Evolutionary conservation across 2,888 invertebrate genomes (phyloP), one percentile per base, ranked within the genome.

Genomic region (Nemoura dubitans): DNA sequence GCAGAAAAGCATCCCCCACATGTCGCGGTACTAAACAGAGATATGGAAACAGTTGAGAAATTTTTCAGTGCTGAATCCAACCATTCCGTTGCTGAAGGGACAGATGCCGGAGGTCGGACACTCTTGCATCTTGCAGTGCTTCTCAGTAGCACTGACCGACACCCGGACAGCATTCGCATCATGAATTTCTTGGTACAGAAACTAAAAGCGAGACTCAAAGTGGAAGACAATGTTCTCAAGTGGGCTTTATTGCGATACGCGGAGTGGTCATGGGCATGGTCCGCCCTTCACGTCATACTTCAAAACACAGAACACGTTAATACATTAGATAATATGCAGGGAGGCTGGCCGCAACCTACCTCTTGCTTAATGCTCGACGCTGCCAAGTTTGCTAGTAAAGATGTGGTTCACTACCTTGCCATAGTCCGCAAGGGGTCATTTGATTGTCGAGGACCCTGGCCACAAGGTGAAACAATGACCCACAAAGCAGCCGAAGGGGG

Each of bases 241-340:
- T 87, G 87, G 87, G 78, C 27, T 25, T 25, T 78, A 16, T 27
- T 87, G 28, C 77, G 30, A 16, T 87, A 87, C 76, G 87, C 87
- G 25, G 87, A 87, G 21, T 85, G 80, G 77, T 14, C 78, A n/a
- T 29, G 85, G 27, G 59, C 78, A 2, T 87, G 87, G 87, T 28
- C 30, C 10, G 29, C 85, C 0, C 36, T 76, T 7, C 78, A 78
- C 43, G 42, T n/a, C n/a, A 36, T 87, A 29, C 81, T n/a, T n/a
- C n/a, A n/a, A n/a, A n/a, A n/a, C n/a, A n/a, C n/a, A n/a, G n/a
- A n/a, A n/a, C n/a, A n/a, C n/a, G n/a, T n/a, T n/a, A n/a, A n/a
- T n/a, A n/a, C n/a, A n/a, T n/a, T n/a, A n/a, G n/a, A n/a, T n/a
- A 29, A 25, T 27, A 36, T n/a, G 10, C 10, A 10, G 36, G 36